Percentiles rank a stretch among this genome's conserved stretches.
These are phyloP conservation scores for Troilus luridus DNA, from an alignment of 2,888 invertebrate species.

Conservation along the genomic window DNA sequence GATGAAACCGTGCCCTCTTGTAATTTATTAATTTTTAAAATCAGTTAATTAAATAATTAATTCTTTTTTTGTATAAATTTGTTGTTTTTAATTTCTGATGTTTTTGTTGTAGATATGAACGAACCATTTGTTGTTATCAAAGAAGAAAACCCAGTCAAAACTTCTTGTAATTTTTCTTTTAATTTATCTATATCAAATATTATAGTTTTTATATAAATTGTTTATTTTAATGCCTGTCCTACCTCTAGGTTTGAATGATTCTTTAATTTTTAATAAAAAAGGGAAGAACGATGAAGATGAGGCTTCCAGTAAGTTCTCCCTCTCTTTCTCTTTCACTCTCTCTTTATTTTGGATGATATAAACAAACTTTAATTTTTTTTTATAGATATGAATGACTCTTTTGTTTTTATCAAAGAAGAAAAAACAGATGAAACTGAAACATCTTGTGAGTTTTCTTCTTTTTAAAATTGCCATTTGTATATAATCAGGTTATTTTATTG, in stretches of 20 bases:
- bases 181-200: background rate
- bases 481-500: background rate
- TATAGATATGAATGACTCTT: too few species aligned
- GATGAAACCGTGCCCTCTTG: background rate
- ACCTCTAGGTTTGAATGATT: background rate
- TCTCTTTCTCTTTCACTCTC: background rate
- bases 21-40: background rate
- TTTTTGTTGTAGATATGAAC: background rate
- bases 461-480: background rate
- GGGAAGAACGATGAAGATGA: background rate
- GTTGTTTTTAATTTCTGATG: background rate
- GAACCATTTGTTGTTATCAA: background rate
- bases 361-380: too few species aligned
- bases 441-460: too few species aligned
- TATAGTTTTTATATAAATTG: background rate
- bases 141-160: background rate
- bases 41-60: background rate
- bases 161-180: background rate
- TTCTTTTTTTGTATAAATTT: background rate
- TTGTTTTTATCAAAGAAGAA: too few species aligned
- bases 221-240: background rate
- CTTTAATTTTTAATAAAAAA: background rate
- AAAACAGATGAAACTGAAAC: too few species aligned
- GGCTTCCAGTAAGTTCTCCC: background rate
- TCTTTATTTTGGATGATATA: too few species aligned